These are phyloP conservation scores for Slavum lentiscoides DNA, from an alignment of 2,888 invertebrate genomes.

Conservation along the genomic window DNA sequence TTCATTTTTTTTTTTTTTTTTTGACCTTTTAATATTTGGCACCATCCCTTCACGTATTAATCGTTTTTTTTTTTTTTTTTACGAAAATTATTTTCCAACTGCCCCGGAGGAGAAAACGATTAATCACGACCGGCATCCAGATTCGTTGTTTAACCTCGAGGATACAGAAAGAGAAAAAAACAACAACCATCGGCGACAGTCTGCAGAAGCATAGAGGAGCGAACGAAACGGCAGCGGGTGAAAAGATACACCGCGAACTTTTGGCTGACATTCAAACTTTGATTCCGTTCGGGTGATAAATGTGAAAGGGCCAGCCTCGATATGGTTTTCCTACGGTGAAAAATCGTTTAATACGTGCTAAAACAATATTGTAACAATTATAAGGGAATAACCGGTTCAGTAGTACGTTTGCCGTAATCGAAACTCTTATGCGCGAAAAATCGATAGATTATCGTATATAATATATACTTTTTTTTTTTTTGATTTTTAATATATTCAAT, in stretches of 20 bases:
- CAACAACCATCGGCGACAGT: neutral
- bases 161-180: neutral
- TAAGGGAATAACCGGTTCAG: no score
- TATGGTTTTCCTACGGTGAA: no score
- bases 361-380: neutral
- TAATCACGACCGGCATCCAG: constrained; percentile 42
- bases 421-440: no score
- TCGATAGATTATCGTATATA: no score
- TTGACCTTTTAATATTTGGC: constrained; percentile 38
- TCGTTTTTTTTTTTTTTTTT: neutral
- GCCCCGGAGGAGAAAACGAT: constrained; percentile 6
- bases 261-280: constrained; percentile 40
- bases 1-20: neutral
- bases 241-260: constrained; percentile 32
- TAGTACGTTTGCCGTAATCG: no score
- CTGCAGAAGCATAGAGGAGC: neutral
- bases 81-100: constrained; percentile 14
- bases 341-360: neutral
- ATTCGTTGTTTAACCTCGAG: constrained; percentile 34
- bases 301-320: neutral
- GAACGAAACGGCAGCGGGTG: neutral
- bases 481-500: no score
- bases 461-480: no score
- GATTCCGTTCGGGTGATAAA: constrained; percentile 26
- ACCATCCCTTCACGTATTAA: neutral